Base-by-base conservation (phyloP, 2,797 vertebrate species). In the Agapornis canus region DNA sequence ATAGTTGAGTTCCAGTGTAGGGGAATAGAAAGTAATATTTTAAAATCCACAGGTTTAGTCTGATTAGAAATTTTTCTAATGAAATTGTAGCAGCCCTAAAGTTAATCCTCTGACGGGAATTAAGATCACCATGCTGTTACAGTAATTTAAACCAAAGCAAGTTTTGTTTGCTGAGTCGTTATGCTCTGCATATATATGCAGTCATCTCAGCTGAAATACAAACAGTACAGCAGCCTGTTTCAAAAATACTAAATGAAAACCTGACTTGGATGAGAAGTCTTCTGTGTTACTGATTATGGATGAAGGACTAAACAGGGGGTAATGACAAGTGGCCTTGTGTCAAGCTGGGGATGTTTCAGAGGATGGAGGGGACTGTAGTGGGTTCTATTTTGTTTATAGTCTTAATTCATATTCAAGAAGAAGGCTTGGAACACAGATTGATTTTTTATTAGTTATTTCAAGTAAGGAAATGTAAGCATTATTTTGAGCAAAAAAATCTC, bases 211-310 rank as follows among this genome's bases (percentile, higher is more conserved):
- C 37, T 79, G 71, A 92, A 78, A 45, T 72, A 61, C 0, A 75
- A 60, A n/a, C 13, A 32, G 40, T 78, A 49, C 19, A 86, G 39
- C 39, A 78, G 21, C 25, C 43, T 77, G 10, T 37, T 70, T 75
- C 47, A 90, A 89, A 96, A 90, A 79, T 25, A 79, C 23, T 91
- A 89, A 89, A 80, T 95, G 82, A 89, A 90, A 95, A 92, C 65
- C 92, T 89, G 69, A 83, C 82, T 92, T 81, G 80, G n/a, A 84
- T 80, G 21, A 89, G 69, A 76, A 79, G 26, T 19, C 29, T 75
- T 82, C 49, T 85, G 15, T 5, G 3, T 75, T 73, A 57, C 51
- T 92, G 82, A 82, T 63, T 39, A 10, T 88, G 82, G 40, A 72
- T 75, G 76, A 85, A 92, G 66, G 51, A 76, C 59, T 84, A 86